Evolutionary conservation across 2,113 vertebrate species (phyloP).

Genomic region (Lichenostomus cassidix): DNA sequence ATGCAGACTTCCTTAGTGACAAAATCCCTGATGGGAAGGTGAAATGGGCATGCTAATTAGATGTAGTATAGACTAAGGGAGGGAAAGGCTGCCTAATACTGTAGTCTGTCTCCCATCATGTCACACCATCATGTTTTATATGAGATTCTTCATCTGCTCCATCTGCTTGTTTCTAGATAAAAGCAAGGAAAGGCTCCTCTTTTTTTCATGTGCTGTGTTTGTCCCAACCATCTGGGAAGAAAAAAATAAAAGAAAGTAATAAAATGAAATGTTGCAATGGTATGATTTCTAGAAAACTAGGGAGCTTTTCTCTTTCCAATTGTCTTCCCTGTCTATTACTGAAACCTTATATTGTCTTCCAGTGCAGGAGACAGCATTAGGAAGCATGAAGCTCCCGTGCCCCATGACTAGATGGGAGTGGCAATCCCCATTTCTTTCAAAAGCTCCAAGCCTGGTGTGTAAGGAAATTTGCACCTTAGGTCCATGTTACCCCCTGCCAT

Average conservation of each 20-base stretch:
- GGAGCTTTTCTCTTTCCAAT: background rate
- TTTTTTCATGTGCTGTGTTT: background rate
- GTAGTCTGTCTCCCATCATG: background rate
- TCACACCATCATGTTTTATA: background rate
- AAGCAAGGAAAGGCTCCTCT: background rate
- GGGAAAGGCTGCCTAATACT: background rate
- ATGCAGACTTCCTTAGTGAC: background rate
- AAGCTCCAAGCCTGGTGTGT: background rate
- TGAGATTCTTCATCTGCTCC: background rate
- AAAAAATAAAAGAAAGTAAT: background rate
- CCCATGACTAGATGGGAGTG: background rate
- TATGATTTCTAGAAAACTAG: background rate
- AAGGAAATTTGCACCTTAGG: background rate
- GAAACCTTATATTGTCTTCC: background rate
- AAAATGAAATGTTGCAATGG: background rate
- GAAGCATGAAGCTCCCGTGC: background rate
- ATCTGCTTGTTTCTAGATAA: background rate
- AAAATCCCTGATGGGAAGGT: background rate
- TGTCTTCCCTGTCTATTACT: background rate
- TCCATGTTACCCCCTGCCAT: background rate
- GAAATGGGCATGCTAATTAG: background rate
- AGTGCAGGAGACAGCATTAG: accelerated
- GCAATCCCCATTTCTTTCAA: background rate
- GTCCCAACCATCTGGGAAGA: background rate
- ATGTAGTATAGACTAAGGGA: background rate